phyloP scores from a whole-genome alignment of 2,113 vertebrate genomes.

The Prionailurus viverrinus region DNA sequence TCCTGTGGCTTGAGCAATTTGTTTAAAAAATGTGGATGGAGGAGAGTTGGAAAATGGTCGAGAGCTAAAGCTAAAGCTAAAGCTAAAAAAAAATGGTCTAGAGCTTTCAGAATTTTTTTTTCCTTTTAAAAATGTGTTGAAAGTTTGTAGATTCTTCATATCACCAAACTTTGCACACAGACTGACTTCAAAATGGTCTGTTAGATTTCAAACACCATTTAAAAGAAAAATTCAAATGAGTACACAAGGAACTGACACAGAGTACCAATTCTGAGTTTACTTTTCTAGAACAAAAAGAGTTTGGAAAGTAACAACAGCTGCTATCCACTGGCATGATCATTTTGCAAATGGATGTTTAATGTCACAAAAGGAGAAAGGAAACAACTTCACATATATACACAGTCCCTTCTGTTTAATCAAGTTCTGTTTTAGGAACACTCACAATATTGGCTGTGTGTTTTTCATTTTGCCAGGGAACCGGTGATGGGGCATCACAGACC shows the following conservation, averaged over 20 bases:
- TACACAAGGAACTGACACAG: not conserved
- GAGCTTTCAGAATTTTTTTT: not conserved
- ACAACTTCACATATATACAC: not conserved
- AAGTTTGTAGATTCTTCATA: not conserved
- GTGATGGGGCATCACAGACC: not conserved
- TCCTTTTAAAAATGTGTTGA: not conserved
- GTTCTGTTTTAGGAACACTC: not conserved
- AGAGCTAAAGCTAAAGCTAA: not conserved
- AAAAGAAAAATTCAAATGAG: not conserved
- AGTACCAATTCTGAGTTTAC: not conserved
- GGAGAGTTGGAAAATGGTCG: not conserved
- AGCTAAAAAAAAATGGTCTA: not conserved
- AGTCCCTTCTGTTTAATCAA: not conserved
- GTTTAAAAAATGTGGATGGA: not conserved
- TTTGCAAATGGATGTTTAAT: not conserved
- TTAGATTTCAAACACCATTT: not conserved
- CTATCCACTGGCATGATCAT: not conserved
- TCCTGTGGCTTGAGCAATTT: not conserved
- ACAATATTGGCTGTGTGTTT: not conserved
- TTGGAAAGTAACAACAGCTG: not conserved
- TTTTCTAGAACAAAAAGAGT: not conserved
- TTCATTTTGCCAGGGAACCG: not conserved
- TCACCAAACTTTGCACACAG: not conserved
- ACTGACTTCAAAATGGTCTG: not conserved
- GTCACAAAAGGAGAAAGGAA: not conserved